phyloP scores from a whole-genome alignment of 1,140 invertebrate species.

The Brachystomella parvula region DNA sequence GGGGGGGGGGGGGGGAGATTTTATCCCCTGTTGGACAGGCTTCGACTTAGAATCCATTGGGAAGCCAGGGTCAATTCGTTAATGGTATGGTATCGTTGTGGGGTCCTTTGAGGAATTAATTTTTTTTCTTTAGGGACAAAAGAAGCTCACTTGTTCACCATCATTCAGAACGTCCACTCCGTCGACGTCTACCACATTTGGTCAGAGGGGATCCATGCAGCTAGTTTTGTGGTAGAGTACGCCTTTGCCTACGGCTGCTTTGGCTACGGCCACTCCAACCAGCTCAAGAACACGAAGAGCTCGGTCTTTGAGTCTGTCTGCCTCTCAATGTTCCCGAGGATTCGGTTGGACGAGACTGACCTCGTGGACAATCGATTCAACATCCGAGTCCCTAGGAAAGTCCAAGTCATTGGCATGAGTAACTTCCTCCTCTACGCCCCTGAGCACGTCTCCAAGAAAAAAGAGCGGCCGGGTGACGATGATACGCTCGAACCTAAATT shows the following conservation, averaged over 20 bases:
- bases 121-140: no score
- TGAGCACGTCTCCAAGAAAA: not conserved
- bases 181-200: slow-evolving; percentile 6
- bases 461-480: not conserved
- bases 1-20: no score
- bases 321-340: slow-evolving; percentile 31
- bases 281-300: slow-evolving; percentile 23
- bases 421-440: slow-evolving; percentile 20
- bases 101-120: no score
- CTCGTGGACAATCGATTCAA: slow-evolving; percentile 13
- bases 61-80: no score
- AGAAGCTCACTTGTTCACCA: slow-evolving; percentile 21
- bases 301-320: slow-evolving; percentile 15
- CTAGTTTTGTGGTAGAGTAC: slow-evolving; percentile 22
- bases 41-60: no score
- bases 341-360: slow-evolving; percentile 11
- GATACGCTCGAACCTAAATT: slow-evolving; percentile 7
- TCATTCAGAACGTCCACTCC: slow-evolving; percentile 21
- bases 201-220: slow-evolving; percentile 16
- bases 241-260: slow-evolving; percentile 29
- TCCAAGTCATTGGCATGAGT: slow-evolving; percentile 21
- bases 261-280: slow-evolving; percentile 29
- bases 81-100: no score
- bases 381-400: slow-evolving; percentile 9
- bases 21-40: no score